phyloP scores from a whole-genome alignment of 2,113 vertebrate genomes.

The Etheostoma cragini region DNA sequence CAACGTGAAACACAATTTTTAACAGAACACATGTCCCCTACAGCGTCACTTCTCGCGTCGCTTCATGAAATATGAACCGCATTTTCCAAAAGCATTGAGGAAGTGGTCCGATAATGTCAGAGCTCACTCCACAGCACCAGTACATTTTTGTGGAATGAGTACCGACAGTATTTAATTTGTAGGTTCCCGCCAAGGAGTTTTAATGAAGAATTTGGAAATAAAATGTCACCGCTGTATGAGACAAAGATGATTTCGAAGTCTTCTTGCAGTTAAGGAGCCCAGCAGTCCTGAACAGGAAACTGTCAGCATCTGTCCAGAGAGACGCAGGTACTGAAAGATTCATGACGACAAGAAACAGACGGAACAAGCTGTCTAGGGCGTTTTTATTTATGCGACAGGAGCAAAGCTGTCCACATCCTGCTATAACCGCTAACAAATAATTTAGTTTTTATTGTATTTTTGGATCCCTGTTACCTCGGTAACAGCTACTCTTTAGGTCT shows the following conservation, averaged over 20 bases:
- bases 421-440: neutral
- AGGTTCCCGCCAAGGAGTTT: neutral
- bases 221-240: neutral
- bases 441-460: neutral
- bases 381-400: slow-evolving; percentile 12
- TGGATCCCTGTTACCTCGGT: neutral
- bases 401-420: neutral
- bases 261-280: neutral
- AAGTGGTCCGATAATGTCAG: slow-evolving; percentile 31
- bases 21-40: neutral
- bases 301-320: neutral
- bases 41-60: slow-evolving; percentile 33
- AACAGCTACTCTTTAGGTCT: neutral
- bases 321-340: slow-evolving; percentile 55
- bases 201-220: neutral
- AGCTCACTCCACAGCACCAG: neutral
- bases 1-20: neutral
- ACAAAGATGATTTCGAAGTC: neutral
- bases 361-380: neutral
- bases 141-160: fast-evolving
- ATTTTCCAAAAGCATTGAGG: slow-evolving; percentile 36
- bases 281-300: neutral
- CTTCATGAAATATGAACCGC: slow-evolving; percentile 8
- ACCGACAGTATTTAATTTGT: too few relatives aligned
- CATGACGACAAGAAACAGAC: neutral